These are phyloP conservation scores for Momotus momota DNA, from an alignment of 2,797 vertebrate species.

Conservation along the genomic window DNA sequence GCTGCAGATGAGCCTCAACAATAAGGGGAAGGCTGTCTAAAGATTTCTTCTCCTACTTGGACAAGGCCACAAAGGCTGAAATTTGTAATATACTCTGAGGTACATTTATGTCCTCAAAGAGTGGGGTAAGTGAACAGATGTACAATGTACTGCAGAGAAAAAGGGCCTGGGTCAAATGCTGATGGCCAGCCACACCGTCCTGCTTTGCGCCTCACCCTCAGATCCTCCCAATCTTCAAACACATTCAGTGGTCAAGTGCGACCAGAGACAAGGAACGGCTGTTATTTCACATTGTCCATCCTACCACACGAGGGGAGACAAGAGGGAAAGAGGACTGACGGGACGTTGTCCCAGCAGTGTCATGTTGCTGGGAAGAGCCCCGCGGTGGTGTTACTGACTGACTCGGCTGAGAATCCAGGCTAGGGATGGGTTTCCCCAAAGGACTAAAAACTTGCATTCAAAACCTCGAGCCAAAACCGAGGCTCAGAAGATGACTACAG, in stretches of 20 bases:
- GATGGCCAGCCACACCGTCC: fast-evolving
- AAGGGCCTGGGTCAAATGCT: neutral
- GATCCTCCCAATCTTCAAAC: neutral
- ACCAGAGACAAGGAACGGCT: neutral
- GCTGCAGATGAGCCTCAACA: neutral
- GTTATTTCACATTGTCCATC: neutral
- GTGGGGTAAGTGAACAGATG: neutral
- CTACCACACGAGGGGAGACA: neutral
- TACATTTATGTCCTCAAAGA: neutral
- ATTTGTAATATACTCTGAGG: neutral
- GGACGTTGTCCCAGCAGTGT: neutral
- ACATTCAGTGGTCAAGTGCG: neutral
- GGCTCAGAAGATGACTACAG: neutral
- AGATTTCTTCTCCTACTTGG: neutral
- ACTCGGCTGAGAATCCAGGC: neutral
- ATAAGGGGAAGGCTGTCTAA: neutral
- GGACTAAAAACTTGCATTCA: neutral
- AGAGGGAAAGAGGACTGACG: neutral
- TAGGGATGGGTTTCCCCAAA: neutral
- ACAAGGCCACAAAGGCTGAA: neutral
- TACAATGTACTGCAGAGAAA: neutral
- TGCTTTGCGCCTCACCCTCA: neutral
- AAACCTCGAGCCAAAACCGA: neutral
- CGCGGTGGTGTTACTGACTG: fast-evolving
- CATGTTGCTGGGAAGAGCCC: neutral